These are phyloP conservation scores for Antechinus flavipes DNA, from an alignment of 2,113 vertebrate genomes.

Conservation along the genomic window DNA sequence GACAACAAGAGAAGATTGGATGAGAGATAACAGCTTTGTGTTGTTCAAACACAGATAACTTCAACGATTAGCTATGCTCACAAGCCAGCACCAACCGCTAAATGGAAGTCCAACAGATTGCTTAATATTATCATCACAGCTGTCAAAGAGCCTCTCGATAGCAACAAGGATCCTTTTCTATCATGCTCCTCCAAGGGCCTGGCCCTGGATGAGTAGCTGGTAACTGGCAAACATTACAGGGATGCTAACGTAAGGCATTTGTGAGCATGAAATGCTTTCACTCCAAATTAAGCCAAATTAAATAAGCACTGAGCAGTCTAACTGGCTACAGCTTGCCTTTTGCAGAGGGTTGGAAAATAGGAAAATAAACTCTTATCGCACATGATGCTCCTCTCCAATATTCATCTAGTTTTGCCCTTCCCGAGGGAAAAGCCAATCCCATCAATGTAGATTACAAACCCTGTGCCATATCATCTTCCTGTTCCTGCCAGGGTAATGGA, in stretches of 20 bases:
- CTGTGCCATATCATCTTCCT: background rate
- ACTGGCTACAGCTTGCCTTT: background rate
- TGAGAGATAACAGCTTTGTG: constrained; percentile 67
- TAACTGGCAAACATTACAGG: constrained; percentile 68
- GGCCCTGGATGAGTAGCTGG: constrained; percentile 39
- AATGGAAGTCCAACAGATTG: constrained; percentile 68
- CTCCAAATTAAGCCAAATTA: constrained; percentile 60
- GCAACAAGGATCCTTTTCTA: constrained; percentile 56
- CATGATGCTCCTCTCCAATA: background rate
- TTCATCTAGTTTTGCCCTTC: constrained; percentile 8
- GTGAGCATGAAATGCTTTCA: constrained; percentile 59
- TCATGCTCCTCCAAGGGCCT: constrained; percentile 57
- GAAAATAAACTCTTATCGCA: constrained; percentile 33
- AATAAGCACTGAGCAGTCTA: constrained; percentile 43
- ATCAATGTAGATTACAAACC: constrained; percentile 37
- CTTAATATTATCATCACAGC: constrained; percentile 65
- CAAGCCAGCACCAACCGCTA: constrained; percentile 51
- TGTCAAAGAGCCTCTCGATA: constrained; percentile 58
- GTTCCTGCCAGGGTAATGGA: background rate
- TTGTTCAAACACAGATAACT: constrained; percentile 79
- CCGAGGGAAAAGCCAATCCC: constrained; percentile 20
- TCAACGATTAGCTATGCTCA: constrained; percentile 74
- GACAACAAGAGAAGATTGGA: constrained; percentile 60
- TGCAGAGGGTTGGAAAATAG: constrained; percentile 29
- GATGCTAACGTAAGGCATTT: constrained; percentile 71